A percentile compares a stretch with the other conserved stretches of the same genome.
Evolutionary conservation across 2,113 vertebrate genomes (phyloP).

Genomic region (Takifugu flavidus): DNA sequence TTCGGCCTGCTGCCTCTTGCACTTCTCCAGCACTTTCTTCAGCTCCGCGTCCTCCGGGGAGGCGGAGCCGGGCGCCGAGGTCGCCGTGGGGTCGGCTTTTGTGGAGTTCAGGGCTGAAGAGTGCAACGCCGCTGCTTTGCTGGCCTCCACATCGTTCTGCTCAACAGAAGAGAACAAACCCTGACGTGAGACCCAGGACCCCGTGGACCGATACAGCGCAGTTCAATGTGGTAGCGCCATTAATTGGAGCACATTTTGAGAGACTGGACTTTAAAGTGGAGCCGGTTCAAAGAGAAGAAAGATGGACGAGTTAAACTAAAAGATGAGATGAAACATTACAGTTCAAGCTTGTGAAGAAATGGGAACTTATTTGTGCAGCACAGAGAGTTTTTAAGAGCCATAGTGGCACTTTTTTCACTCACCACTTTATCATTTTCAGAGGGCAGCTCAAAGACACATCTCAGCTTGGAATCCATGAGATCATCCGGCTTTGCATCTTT

Average conservation of each 20-base stretch:
- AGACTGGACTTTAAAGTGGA: too few species aligned
- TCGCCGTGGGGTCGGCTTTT: conserved; percentile 75
- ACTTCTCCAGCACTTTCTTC: conserved; percentile 91
- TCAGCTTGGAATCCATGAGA: conserved; percentile 99
- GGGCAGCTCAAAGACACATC: conserved; percentile 98
- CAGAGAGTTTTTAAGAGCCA: too few species aligned
- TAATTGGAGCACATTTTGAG: too few species aligned
- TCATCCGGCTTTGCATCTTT: conserved; percentile 97
- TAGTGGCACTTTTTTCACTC: conserved; percentile 56
- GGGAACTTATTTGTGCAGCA: too few species aligned
- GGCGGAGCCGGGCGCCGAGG: conserved; percentile 57
- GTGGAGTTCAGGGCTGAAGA: conserved; percentile 70
- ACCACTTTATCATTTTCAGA: conserved; percentile 97
- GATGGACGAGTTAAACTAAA: too few species aligned
- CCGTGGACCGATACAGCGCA: too few species aligned
- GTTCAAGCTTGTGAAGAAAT: too few species aligned
- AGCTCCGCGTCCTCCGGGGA: conserved; percentile 85
- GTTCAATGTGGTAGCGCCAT: too few species aligned
- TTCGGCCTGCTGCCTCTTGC: conserved; percentile 91
- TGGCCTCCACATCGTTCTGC: conserved; percentile 87
- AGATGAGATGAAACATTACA: too few species aligned
- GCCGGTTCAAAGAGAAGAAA: too few species aligned
- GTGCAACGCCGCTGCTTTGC: conserved; percentile 76
- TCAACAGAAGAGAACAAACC: conserved; percentile 18
- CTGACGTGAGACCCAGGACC: conserved; percentile 31